Base-by-base conservation (phyloP, 2,888 invertebrate genomes). In the Hesperia comma region DNA sequence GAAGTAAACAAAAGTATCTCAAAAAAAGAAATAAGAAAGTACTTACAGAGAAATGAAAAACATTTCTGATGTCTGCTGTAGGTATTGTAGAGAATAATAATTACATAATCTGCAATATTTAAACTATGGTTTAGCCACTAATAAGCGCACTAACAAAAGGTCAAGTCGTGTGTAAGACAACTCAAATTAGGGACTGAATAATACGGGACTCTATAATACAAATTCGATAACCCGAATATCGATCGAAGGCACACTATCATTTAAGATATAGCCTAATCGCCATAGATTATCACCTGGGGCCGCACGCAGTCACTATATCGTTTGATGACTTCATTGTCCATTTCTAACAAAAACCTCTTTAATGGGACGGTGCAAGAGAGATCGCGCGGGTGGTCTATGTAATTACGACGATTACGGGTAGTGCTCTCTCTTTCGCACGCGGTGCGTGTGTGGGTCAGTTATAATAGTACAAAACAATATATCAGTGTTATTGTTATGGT, bases 291-390 rank as follows among this genome's bases (percentile, higher is more conserved):
- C 66, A 54, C 66, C 54, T 66, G 7, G 54, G 66, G 66, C 66
- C 69, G 66, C 69, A 67, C 63, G 69, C 74, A 71, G 73, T 72
- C 67, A 68, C 63, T 63, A 32, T 56, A 66, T 75, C 70, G 61
- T 80, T 75, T 88, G 90, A 90, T 89, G 88, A 81, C 90, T 90
- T 89, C 87, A 90, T 90, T 87, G 84, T 81, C 78, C 82, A 83
- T 83, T 82, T 83, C 70, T 77, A 76, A 84, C 82, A 85, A 86
- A 88, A 86, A 87, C 75, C 76, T 77, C 76, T 74, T 79, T 85
- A 85, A 88, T 86, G 79, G 81, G 73, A 67, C 46, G 61, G 66
- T 72, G 79, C 75, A 76, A 78, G 73, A 72, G 72, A 73, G 78
- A 82, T 82, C 85, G 78, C 80, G 78, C 84, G 89, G 89, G 90